Conservation (phyloP, 35 echinoderm and acorn worm genomes). For the Heliocidaris erythrogramma region DNA sequence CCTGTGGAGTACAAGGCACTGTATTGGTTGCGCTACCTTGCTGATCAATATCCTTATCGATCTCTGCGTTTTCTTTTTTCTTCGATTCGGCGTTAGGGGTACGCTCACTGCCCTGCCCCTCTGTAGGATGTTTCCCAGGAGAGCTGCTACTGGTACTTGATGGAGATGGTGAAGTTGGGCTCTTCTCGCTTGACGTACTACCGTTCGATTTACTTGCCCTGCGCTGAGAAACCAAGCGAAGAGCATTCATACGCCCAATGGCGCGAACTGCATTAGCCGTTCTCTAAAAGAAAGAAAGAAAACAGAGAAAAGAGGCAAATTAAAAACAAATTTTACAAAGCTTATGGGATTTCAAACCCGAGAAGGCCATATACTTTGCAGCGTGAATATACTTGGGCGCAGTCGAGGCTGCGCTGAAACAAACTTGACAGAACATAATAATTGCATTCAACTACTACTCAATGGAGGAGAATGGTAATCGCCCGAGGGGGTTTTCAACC, state of each 20-base stretch:
- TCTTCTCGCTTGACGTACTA: slow-evolving; percentile 41
- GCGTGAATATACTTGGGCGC: not conserved
- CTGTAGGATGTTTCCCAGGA: not conserved
- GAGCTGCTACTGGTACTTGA: not conserved
- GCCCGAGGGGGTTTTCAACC: not conserved
- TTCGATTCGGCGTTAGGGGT: slow-evolving; percentile 10
- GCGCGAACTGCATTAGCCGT: slow-evolving; percentile 93
- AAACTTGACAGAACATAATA: not conserved
- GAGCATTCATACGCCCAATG: slow-evolving; percentile 90
- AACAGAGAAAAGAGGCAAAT: not conserved
- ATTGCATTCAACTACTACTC: not conserved
- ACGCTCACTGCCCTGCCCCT: not conserved
- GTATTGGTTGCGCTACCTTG: not conserved
- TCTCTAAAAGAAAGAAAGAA: slow-evolving; percentile 62
- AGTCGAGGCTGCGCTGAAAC: not conserved
- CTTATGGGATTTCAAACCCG: not conserved
- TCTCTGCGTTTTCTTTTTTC: slow-evolving; percentile 34
- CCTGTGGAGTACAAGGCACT: not conserved
- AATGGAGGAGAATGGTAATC: not conserved
- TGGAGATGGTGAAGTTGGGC: not conserved
- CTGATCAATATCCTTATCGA: slow-evolving; percentile 35
- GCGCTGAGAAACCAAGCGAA: slow-evolving; percentile 67
- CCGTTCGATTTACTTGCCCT: slow-evolving; percentile 46
- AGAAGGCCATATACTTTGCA: not conserved
- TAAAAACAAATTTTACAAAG: not conserved